Evolutionary conservation across 2,888 invertebrate species (phyloP), one percentile per base, ranked within the genome.

Genomic region (Sesia bembeciformis): DNA sequence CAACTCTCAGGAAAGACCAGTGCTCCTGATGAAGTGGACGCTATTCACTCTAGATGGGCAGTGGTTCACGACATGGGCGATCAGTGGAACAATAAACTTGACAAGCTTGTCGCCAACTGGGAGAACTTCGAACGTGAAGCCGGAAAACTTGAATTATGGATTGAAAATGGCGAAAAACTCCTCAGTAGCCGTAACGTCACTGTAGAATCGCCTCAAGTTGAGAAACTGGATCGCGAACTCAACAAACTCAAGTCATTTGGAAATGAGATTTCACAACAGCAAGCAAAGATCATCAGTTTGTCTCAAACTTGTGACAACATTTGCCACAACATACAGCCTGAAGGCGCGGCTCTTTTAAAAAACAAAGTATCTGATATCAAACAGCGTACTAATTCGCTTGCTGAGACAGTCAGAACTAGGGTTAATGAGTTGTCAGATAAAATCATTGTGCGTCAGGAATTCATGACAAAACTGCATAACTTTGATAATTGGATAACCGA

Each of bases 251-350:
- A 96, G 75, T 94, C 94, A 1, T 93, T 94, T 60, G 95, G 95
- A 61, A 95, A 96, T 68, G 96, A 96, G 73, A 93, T 97, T 61
- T 94, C 95, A 0, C 94, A 95, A 70, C 96, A 96, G 66, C 95
- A 96, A 80, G 94, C 95, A 0, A 95, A 95, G 74, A 84, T 97
- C 51, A 94, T 96, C 49, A 91, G 93, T 1, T 76, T 97, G 50
- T 95, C 95, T 0, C 96, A 96, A 76, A 92, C 91, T 51, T 94
- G 94, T 60, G 97, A 97, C 73, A 93, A 93, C 56, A 93, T 97
- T 39, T 93, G 94, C 57, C 93, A 95, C 65, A 92, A 92, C 60
- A 86, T 97, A 53, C 93, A 94, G 46, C 92, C 95, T 0, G 96
- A 97, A 76, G 96, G 96, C 4, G 93, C 94, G 0, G 90, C 89